Conservation (phyloP, 2,113 vertebrate species). For the Paradoxurus hermaphroditus region DNA sequence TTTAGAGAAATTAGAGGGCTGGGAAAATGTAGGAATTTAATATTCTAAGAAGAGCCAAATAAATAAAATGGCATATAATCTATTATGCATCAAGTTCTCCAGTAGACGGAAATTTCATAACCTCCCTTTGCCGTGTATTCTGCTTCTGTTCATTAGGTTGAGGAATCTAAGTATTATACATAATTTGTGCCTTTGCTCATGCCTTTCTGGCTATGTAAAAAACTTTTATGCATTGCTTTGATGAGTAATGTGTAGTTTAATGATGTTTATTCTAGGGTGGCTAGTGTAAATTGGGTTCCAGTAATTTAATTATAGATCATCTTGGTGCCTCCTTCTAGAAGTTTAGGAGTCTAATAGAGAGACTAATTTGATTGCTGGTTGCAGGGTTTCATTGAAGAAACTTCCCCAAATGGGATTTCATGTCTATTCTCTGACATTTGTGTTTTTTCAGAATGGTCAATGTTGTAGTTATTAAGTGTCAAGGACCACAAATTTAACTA, state of each 20-base stretch:
- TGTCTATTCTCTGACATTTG: neutral
- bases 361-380: conserved; percentile 40
- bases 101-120: neutral
- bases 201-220: conserved; percentile 1
- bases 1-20: neutral
- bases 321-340: conserved; percentile 7
- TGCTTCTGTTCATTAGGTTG: neutral
- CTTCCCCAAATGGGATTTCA: neutral
- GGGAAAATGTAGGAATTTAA: neutral
- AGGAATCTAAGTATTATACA: conserved; percentile 4
- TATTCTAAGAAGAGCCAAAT: neutral
- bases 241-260: conserved; percentile 49
- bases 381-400: conserved; percentile 21
- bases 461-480: neutral
- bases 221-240: conserved; percentile 25
- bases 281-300: conserved; percentile 46
- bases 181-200: neutral
- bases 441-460: neutral
- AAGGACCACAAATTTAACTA: neutral
- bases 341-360: conserved; percentile 28
- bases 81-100: neutral
- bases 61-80: neutral
- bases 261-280: conserved; percentile 49
- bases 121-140: neutral
- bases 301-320: conserved; percentile 66